Conservation (phyloP, 2,113 vertebrate species). For the Antigone vipio region DNA sequence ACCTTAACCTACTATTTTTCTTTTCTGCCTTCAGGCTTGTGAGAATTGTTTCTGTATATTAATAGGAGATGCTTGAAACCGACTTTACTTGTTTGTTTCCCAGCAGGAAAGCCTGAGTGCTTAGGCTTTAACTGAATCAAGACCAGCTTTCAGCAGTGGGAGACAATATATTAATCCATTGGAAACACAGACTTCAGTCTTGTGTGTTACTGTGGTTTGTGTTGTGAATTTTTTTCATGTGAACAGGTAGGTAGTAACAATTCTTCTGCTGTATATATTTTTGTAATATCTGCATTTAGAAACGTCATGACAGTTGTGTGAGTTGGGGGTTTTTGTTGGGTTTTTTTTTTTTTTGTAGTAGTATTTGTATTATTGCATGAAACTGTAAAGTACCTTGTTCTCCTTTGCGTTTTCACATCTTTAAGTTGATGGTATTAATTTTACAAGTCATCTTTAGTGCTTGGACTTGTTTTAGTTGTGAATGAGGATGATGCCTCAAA, state of each 20-base stretch:
- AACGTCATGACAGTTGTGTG: neutral
- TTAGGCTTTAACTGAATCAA: slow-evolving; percentile 55
- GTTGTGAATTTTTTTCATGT: slow-evolving; percentile 25
- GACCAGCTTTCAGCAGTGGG: slow-evolving; percentile 52
- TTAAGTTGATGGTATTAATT: neutral
- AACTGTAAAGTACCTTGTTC: neutral
- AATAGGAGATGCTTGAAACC: slow-evolving; percentile 50
- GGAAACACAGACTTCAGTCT: slow-evolving; percentile 35
- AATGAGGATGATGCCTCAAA: neutral
- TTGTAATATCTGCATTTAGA: neutral
- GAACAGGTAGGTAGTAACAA: slow-evolving; percentile 31
- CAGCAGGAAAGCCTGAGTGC: slow-evolving; percentile 51
- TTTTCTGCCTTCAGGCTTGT: slow-evolving; percentile 17
- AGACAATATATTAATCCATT: slow-evolving; percentile 27
- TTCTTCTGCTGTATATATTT: neutral
- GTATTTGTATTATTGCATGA: neutral
- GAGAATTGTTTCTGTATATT: slow-evolving; percentile 51
- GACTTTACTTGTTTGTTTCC: slow-evolving; percentile 47
- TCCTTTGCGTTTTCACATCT: neutral
- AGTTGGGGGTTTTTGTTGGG: neutral
- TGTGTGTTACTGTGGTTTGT: slow-evolving; percentile 30
- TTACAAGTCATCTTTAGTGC: neutral
- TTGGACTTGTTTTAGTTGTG: neutral
- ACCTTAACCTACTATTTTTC: neutral
- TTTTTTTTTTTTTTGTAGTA: neutral